phyloP scores from a whole-genome alignment of 2,113 vertebrate genomes.

The Monarcha castaneiventris region DNA sequence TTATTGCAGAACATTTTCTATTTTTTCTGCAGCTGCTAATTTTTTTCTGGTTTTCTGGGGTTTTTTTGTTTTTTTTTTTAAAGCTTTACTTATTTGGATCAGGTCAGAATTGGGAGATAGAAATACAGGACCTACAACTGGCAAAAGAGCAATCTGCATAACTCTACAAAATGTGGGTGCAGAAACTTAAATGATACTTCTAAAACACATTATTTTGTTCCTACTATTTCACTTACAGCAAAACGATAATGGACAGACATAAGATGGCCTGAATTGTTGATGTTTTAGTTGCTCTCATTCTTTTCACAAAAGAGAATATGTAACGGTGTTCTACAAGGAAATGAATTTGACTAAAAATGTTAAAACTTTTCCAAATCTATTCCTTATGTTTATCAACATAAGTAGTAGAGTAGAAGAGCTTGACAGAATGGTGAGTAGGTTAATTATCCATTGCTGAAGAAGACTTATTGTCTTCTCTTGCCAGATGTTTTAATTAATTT shows the following conservation, averaged over 20 bases:
- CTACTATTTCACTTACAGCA: background rate
- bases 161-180: background rate
- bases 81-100: background rate
- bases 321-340: background rate
- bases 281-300: background rate
- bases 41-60: background rate
- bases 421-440: background rate
- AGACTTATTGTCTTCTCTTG: background rate
- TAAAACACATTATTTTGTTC: background rate
- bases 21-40: background rate
- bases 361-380: background rate
- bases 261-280: background rate
- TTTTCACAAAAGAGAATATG: background rate
- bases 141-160: background rate
- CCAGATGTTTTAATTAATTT: background rate
- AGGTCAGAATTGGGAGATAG: background rate
- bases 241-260: background rate
- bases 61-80: background rate
- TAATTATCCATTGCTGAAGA: background rate
- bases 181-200: background rate
- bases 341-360: background rate
- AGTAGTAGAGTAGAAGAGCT: background rate
- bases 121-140: background rate
- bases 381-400: background rate
- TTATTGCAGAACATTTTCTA: background rate